Conservation (phyloP, 1,140 invertebrate genomes). For the Neodiprion pinetum region DNA sequence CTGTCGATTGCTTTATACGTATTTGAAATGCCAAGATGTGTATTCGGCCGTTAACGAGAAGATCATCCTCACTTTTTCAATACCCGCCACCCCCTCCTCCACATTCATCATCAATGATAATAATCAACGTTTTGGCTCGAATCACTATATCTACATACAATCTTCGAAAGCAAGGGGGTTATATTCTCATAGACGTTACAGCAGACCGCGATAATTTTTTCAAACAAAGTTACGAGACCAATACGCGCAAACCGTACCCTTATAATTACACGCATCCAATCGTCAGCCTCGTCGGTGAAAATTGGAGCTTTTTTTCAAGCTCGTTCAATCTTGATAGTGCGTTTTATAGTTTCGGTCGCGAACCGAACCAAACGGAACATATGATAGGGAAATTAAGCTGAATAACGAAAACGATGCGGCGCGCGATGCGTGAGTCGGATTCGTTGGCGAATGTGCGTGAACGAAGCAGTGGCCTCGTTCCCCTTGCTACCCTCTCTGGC, state of each 20-base stretch:
- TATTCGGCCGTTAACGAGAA: too few relatives aligned
- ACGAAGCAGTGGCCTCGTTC: background rate
- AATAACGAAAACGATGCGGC: background rate
- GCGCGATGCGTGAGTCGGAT: background rate
- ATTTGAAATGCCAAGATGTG: background rate
- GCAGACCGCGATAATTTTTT: too few relatives aligned
- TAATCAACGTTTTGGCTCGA: background rate
- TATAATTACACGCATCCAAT: too few relatives aligned
- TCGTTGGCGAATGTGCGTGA: background rate
- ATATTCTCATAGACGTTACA: too few relatives aligned
- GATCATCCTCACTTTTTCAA: too few relatives aligned
- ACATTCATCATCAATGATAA: background rate
- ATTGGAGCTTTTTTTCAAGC: too few relatives aligned
- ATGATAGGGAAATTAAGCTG: background rate
- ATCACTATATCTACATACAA: background rate
- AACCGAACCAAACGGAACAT: background rate
- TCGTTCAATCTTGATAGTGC: too few relatives aligned
- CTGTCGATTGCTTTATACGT: constrained; percentile 47
- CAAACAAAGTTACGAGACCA: too few relatives aligned
- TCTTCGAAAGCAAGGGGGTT: too few relatives aligned
- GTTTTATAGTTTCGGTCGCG: background rate
- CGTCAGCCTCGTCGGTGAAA: too few relatives aligned
- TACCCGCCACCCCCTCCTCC: background rate
- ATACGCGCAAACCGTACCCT: too few relatives aligned
- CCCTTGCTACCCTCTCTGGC: background rate